Conservation (phyloP, 2,113 vertebrate genomes). For the Oceanites oceanicus region DNA sequence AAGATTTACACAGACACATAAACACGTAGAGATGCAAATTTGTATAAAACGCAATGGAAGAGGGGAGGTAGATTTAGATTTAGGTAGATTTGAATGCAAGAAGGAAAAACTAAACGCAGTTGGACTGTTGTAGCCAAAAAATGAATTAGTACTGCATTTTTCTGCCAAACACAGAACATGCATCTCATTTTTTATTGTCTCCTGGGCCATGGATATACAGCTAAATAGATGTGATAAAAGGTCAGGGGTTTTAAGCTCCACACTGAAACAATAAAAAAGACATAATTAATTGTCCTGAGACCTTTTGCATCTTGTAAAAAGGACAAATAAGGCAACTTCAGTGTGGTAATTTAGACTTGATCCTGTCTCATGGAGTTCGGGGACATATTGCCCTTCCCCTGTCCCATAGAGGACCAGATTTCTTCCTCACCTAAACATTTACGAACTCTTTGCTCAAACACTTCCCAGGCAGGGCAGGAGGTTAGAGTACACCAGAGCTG, state of each 20-base stretch:
- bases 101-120: conserved; percentile 3
- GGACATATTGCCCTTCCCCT: neutral
- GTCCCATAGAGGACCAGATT: neutral
- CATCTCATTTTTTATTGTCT: conserved; percentile 48
- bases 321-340: neutral
- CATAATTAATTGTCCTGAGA: conserved; percentile 33
- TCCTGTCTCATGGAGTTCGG: neutral
- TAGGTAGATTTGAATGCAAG: neutral
- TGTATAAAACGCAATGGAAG: neutral
- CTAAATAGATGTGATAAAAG: conserved; percentile 38
- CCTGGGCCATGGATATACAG: neutral
- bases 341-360: neutral
- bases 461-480: neutral
- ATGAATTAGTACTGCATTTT: conserved; percentile 28
- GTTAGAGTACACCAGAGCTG: neutral
- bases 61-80: neutral
- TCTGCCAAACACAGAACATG: conserved; percentile 7
- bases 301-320: neutral
- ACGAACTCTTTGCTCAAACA: neutral
- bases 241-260: conserved; percentile 31
- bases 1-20: neutral
- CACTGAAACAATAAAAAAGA: neutral
- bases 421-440: neutral
- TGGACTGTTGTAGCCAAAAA: neutral
- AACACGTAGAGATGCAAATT: neutral